phyloP scores from a whole-genome alignment of 2,113 vertebrate genomes.

The Gobio gobio region DNA sequence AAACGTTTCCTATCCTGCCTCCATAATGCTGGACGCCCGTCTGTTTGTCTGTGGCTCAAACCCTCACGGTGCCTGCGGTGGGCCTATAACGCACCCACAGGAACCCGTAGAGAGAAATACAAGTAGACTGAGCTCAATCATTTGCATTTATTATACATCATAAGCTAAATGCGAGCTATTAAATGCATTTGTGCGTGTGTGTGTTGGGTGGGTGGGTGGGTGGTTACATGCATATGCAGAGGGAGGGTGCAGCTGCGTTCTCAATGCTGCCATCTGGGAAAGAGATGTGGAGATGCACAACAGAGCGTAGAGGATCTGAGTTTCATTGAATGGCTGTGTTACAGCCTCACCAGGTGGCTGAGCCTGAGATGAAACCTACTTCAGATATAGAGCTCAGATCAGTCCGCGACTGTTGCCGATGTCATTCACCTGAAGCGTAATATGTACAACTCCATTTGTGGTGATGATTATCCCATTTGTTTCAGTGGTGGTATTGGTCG shows the following conservation, averaged over 20 bases:
- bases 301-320: not conserved
- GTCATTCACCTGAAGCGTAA: not conserved
- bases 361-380: not conserved
- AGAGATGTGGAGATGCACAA: constrained; percentile 24
- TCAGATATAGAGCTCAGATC: too few relatives aligned
- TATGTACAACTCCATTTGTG: constrained; percentile 31
- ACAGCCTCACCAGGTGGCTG: constrained; percentile 45
- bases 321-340: constrained; percentile 13
- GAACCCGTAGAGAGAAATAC: not conserved
- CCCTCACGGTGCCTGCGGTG: not conserved
- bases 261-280: constrained; percentile 45
- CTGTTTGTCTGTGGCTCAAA: not conserved
- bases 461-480: constrained; percentile 19
- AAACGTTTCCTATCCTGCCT: not conserved
- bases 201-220: not conserved
- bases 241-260: constrained; percentile 39
- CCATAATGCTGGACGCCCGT: not conserved
- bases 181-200: constrained; percentile 7
- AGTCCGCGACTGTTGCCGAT: not conserved
- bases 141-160: constrained; percentile 42
- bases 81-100: not conserved
- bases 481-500: constrained; percentile 6
- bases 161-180: constrained; percentile 48
- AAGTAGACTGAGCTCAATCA: not conserved
- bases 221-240: not conserved